These are phyloP conservation scores for Gymnopithys bicolor DNA, from an alignment of 2,797 vertebrate genomes.

Conservation along the genomic window DNA sequence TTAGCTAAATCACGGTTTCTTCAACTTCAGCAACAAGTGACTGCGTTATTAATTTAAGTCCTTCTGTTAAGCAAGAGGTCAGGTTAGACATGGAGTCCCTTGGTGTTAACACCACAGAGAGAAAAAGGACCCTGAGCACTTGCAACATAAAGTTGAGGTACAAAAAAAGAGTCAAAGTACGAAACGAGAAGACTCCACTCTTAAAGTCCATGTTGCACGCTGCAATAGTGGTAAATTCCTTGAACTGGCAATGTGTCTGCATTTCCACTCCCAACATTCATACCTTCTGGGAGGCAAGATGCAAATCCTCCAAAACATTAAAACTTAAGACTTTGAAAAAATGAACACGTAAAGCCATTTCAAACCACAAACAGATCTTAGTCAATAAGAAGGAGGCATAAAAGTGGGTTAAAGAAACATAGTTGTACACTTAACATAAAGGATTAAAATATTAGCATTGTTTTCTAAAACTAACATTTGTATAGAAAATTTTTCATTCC, in stretches of 20 bases:
- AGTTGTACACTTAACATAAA: background rate
- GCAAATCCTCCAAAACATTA: background rate
- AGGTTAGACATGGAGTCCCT: background rate
- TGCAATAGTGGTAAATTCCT: background rate
- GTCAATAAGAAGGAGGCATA: background rate
- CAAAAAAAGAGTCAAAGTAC: background rate
- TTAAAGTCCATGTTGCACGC: background rate
- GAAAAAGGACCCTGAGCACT: background rate
- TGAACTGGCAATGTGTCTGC: background rate
- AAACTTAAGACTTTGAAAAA: background rate
- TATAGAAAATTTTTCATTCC: background rate
- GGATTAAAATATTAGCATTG: background rate
- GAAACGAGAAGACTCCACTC: background rate
- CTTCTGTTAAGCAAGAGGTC: background rate
- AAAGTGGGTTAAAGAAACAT: background rate
- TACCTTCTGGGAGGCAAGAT: background rate
- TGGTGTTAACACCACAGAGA: background rate
- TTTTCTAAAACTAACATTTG: background rate
- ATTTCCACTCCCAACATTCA: background rate
- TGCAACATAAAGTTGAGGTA: background rate
- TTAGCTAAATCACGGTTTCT: background rate
- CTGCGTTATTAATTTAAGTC: background rate
- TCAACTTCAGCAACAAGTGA: background rate
- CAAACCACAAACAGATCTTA: background rate
- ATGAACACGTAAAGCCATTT: background rate